phyloP scores from a whole-genome alignment of 2,888 invertebrate species.

The Dynastes tityus region DNA sequence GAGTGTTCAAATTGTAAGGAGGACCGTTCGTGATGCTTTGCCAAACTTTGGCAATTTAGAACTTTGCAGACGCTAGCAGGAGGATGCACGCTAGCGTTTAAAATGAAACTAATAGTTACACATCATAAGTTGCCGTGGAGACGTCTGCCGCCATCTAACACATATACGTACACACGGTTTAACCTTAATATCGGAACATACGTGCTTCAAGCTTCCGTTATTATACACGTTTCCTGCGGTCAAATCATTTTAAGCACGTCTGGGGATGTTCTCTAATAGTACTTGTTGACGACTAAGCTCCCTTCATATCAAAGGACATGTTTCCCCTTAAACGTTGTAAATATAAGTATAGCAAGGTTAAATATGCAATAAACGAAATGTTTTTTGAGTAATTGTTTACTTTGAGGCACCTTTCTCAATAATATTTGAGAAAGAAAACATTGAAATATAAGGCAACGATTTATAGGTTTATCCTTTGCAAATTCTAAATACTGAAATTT shows the following conservation, averaged over 20 bases:
- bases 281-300: not conserved
- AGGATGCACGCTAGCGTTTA: slow-evolving; percentile 3
- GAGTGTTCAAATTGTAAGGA: too few relatives aligned
- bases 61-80: slow-evolving; percentile 41
- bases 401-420: too few relatives aligned
- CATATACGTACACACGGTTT: slow-evolving; percentile 13
- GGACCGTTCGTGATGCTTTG: slow-evolving; percentile 1
- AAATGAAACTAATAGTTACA: slow-evolving; percentile 51
- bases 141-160: slow-evolving; percentile 6
- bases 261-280: not conserved
- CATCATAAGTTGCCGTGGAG: slow-evolving; percentile 43
- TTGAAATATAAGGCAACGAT: too few relatives aligned
- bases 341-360: too few relatives aligned
- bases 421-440: too few relatives aligned
- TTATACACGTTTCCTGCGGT: slow-evolving; percentile 35
- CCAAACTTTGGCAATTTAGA: slow-evolving; percentile 46
- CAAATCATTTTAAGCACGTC: slow-evolving; percentile 28
- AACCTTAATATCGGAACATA: slow-evolving; percentile 25
- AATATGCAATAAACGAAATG: too few relatives aligned
- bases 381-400: too few relatives aligned
- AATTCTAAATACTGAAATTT: too few relatives aligned
- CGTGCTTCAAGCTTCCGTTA: slow-evolving; percentile 35
- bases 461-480: too few relatives aligned
- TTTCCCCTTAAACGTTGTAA: too few relatives aligned
- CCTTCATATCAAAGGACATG: not conserved